phyloP scores from a whole-genome alignment of 2,888 invertebrate species.

The Limnephilus marmoratus region DNA sequence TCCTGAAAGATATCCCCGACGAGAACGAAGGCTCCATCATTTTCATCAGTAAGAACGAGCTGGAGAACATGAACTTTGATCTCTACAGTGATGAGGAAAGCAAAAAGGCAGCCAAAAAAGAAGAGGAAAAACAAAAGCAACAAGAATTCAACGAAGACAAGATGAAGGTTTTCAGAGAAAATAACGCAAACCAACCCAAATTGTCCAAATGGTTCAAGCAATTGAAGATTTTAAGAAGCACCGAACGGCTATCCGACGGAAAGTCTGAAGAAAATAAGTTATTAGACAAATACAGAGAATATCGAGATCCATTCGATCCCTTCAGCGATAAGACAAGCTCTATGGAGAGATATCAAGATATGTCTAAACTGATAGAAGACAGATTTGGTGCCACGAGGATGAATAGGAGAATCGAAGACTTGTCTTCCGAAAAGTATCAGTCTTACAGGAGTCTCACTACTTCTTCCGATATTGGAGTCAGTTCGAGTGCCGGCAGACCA shows the following conservation, averaged over 20 bases:
- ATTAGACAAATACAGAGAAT: conserved; percentile 72
- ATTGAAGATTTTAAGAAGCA: conserved; percentile 76
- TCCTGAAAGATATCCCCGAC: conserved; percentile 76
- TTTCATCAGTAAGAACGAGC: conserved; percentile 81
- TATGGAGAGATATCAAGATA: conserved; percentile 84
- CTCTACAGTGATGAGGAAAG: conserved; percentile 76
- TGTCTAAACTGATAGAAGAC: conserved; percentile 84
- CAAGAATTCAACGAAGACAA: conserved; percentile 74
- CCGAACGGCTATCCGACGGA: conserved; percentile 74
- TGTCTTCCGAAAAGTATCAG: conserved; percentile 75
- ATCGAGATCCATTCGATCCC: conserved; percentile 79
- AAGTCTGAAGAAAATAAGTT: conserved; percentile 71
- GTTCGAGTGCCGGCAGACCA: conserved; percentile 74
- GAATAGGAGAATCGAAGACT: conserved; percentile 72
- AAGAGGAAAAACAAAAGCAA: conserved; percentile 68
- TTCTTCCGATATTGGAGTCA: conserved; percentile 75
- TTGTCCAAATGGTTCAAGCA: conserved; percentile 83
- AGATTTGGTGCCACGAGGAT: conserved; percentile 76
- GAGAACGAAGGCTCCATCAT: conserved; percentile 83
- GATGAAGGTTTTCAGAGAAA: conserved; percentile 77
- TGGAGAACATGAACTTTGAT: conserved; percentile 80
- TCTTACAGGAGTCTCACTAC: conserved; percentile 77
- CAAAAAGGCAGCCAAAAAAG: conserved; percentile 71
- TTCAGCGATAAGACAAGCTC: conserved; percentile 82
- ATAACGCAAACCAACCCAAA: conserved; percentile 74